Conservation (phyloP, 2,113 vertebrate species). For the Bos javanicus region DNA sequence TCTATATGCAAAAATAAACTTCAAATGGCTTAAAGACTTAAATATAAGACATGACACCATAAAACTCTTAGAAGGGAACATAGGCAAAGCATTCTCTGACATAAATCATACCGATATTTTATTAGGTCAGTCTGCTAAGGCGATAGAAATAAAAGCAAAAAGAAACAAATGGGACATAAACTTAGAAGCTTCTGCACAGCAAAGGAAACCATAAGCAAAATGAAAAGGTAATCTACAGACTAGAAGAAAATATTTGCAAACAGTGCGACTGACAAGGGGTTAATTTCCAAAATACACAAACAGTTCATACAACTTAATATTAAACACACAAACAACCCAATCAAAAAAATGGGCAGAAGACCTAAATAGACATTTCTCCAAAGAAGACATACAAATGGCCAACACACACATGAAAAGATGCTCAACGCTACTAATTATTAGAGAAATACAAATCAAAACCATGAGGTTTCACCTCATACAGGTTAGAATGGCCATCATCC, state of each 20-base stretch:
- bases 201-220: neutral
- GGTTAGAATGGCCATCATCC: neutral
- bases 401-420: neutral
- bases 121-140: neutral
- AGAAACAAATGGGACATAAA: neutral
- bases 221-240: neutral
- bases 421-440: neutral
- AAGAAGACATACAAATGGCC: neutral
- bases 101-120: neutral
- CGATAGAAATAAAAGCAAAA: neutral
- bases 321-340: neutral
- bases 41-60: neutral
- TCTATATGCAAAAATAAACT: neutral
- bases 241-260: neutral
- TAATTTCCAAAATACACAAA: neutral
- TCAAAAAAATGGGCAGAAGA: neutral
- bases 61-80: neutral
- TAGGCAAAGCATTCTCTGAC: neutral
- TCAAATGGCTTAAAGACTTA: neutral
- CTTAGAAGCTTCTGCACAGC: neutral
- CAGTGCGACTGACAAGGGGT: neutral
- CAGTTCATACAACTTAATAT: neutral
- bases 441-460: neutral
- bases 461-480: neutral
- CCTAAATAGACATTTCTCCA: neutral